Evolutionary conservation across 1,140 invertebrate species (phyloP), one percentile per base, ranked within the genome.

Genomic region (Chelonus insularis): DNA sequence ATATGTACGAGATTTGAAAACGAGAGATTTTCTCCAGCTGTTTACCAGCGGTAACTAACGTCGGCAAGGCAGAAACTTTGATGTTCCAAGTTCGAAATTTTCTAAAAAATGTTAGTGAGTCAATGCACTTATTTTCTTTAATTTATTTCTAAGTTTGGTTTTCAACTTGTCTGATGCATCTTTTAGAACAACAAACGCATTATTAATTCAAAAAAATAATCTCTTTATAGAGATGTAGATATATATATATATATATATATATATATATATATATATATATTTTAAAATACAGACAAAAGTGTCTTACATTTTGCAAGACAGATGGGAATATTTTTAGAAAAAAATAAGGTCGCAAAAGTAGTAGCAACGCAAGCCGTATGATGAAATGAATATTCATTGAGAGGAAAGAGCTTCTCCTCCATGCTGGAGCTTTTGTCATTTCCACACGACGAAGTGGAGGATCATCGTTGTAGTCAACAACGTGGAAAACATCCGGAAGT

Each of bases 371-470:
- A 65, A 68, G 62, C 58, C 64, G 67, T 65, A 70, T 58, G 67
- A 69, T 67, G 73, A 74, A 62, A 71, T 80, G 78, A 80, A 80
- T 80, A 80, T 80, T 80, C 77, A 79, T 75, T 72, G 62, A 60
- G 73, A 63, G 60, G 73, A 72, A 18, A 55, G 61, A 57, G 68
- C 64, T 73, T 72, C 70, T 69, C 48, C 45, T 59, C 34, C 50
- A 57, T 56, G 45, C 18, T 50, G 55, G 36, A 45, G 23, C 57
- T 52, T 47, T 45, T 43, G 37, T 59, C 45, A 43, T 52, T 48
- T 54, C 52, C 61, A 20, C 37, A 37, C 39, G 36, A 57, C 48
- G 47, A 54, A 59, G 67, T 66, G 54, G 67, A 69, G 75, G 64
- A 72, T 71, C 72, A 76, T 74, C 68, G 51, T 37, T 37, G 70